These are phyloP conservation scores for Hippopotamyrus pictus DNA, from an alignment of 2,797 vertebrate genomes.

Conservation along the genomic window DNA sequence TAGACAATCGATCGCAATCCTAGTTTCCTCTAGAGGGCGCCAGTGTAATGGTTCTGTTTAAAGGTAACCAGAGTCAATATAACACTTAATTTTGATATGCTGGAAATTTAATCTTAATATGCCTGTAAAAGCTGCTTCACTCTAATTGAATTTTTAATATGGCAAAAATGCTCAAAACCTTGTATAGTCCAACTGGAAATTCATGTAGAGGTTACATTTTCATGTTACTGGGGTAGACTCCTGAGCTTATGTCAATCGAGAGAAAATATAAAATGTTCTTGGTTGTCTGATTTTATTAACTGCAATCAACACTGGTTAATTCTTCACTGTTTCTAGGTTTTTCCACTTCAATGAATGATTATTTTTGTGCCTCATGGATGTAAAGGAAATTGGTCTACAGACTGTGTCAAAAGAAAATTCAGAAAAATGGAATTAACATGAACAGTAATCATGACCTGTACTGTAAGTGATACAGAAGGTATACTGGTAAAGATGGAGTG, in stretches of 20 bases:
- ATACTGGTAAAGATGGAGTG: neutral
- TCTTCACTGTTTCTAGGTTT: neutral
- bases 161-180: neutral
- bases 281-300: neutral
- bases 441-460: neutral
- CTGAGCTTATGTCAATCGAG: neutral
- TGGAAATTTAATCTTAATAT: neutral
- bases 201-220: neutral
- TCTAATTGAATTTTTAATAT: neutral
- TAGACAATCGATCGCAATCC: neutral
- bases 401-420: neutral
- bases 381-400: neutral
- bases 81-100: neutral
- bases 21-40: slow-evolving; percentile 24
- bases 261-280: neutral
- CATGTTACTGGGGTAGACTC: neutral
- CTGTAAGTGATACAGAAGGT: neutral
- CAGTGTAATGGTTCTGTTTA: slow-evolving; percentile 28
- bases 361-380: neutral
- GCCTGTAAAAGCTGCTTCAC: neutral
- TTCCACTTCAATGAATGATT: neutral
- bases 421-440: neutral
- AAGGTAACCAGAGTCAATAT: neutral
- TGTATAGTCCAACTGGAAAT: neutral
- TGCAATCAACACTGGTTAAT: neutral